A percentile compares a stretch with the other conserved stretches of the same genome.
phyloP scores from a whole-genome alignment of 2,113 vertebrate genomes.

The Oryzias curvinotus region DNA sequence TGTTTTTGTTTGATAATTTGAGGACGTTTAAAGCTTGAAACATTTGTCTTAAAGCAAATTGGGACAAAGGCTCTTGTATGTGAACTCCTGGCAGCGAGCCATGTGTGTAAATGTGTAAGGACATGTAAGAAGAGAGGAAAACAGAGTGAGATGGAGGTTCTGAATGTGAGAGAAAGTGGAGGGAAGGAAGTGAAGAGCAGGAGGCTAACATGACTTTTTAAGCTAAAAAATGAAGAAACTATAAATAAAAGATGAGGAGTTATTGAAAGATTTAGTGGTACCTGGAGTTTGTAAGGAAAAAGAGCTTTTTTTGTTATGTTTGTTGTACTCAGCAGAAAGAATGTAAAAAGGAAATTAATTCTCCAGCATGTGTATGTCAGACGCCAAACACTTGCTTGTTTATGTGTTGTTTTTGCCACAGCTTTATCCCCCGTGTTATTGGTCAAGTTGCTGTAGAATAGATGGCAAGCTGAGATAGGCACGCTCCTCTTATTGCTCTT shows the following conservation, averaged over 20 bases:
- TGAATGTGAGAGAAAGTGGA: slow-evolving; percentile 26
- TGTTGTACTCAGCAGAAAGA: no score
- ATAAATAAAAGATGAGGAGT: slow-evolving; percentile 9
- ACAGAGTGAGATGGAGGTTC: slow-evolving; percentile 27
- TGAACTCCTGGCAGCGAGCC: slow-evolving; percentile 6
- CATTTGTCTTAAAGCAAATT: slow-evolving; percentile 27
- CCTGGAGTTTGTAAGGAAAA: no score
- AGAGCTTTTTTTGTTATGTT: no score
- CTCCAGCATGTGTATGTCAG: neutral
- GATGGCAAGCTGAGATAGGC: slow-evolving; percentile 58
- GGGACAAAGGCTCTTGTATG: slow-evolving; percentile 39
- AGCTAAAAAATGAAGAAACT: neutral
- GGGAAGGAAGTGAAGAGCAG: slow-evolving; percentile 6
- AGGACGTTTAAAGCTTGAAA: slow-evolving; percentile 35
- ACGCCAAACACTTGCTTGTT: slow-evolving; percentile 17
- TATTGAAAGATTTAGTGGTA: neutral
- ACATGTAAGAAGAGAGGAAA: slow-evolving; percentile 33
- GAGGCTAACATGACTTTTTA: neutral
- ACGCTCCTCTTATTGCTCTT: slow-evolving; percentile 38
- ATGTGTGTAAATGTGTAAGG: slow-evolving; percentile 35
- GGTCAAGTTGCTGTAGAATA: slow-evolving; percentile 37
- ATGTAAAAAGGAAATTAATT: neutral
- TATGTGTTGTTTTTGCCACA: slow-evolving; percentile 29
- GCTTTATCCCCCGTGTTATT: slow-evolving; percentile 34
- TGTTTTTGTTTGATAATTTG: slow-evolving; percentile 41